Evolutionary conservation across 2,888 invertebrate species (phyloP).

Genomic region (Polymixis lichenea): DNA sequence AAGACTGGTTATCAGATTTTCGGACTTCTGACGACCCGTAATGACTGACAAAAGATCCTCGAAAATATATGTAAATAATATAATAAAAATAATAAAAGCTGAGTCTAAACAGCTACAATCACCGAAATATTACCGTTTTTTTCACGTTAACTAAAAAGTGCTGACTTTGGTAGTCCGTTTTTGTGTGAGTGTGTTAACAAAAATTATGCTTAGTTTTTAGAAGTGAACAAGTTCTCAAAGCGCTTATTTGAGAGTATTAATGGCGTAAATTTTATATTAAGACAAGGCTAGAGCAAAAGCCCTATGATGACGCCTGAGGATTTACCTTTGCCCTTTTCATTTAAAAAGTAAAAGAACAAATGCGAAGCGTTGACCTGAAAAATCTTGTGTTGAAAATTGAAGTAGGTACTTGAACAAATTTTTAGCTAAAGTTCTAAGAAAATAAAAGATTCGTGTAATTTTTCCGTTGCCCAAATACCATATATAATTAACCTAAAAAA

Average conservation of each 20-base stretch:
- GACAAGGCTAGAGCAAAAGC: conserved; percentile 4
- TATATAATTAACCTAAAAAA: background rate
- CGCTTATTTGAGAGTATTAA: conserved; percentile 45
- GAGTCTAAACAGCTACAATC: background rate
- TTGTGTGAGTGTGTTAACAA: conserved; percentile 35
- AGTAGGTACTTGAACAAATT: background rate
- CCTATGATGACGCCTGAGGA: background rate
- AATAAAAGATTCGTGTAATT: background rate
- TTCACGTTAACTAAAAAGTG: conserved; percentile 18
- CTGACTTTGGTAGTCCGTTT: conserved; percentile 41
- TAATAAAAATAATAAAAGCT: background rate
- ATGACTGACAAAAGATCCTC: too few relatives aligned
- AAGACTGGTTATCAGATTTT: too few relatives aligned
- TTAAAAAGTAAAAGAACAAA: background rate
- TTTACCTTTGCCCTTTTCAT: conserved; percentile 11
- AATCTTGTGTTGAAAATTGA: background rate
- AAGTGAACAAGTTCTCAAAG: conserved; percentile 53
- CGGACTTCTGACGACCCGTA: too few relatives aligned
- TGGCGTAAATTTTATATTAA: conserved; percentile 50
- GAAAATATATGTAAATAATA: too few relatives aligned
- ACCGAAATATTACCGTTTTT: conserved; percentile 8
- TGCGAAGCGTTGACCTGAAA: background rate
- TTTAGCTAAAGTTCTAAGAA: background rate
- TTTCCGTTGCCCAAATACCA: background rate
- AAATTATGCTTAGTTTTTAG: conserved; percentile 49